phyloP scores from a whole-genome alignment of 2,113 vertebrate species.

The Eubucco bourcierii region DNA sequence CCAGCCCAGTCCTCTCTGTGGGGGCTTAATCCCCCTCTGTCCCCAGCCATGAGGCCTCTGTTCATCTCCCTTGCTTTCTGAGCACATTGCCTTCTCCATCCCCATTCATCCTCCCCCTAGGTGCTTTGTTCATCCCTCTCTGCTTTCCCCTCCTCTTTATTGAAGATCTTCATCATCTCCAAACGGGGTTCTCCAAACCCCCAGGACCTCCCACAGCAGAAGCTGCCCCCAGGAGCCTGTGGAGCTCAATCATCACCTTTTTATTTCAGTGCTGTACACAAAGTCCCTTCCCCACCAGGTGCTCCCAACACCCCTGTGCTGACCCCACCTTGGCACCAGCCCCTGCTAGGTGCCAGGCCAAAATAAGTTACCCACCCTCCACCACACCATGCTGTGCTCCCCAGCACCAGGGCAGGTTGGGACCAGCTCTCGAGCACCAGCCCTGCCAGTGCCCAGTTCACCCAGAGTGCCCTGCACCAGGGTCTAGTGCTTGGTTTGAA shows the following conservation, averaged over 20 bases:
- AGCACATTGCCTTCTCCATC: neutral
- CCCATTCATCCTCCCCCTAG: neutral
- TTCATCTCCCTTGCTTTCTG: neutral
- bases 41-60: neutral
- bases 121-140: neutral
- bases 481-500: neutral
- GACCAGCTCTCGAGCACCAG: accelerated
- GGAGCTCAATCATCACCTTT: conserved; percentile 27
- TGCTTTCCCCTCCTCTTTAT: neutral
- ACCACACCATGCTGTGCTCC: neutral
- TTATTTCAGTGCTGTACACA: conserved; percentile 30
- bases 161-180: neutral
- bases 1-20: neutral
- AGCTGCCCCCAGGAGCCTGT: neutral
- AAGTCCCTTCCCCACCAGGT: neutral
- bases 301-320: conserved; percentile 28
- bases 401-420: accelerated
- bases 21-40: neutral
- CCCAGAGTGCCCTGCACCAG: neutral
- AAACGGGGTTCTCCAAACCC: accelerated
- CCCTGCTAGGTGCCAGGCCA: neutral
- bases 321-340: accelerated
- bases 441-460: neutral
- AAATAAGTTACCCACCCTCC: neutral
- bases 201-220: neutral